Evolutionary conservation across 2,113 vertebrate species (phyloP), one percentile per base, ranked within the genome.

Genomic region (Ondatra zibethicus): DNA sequence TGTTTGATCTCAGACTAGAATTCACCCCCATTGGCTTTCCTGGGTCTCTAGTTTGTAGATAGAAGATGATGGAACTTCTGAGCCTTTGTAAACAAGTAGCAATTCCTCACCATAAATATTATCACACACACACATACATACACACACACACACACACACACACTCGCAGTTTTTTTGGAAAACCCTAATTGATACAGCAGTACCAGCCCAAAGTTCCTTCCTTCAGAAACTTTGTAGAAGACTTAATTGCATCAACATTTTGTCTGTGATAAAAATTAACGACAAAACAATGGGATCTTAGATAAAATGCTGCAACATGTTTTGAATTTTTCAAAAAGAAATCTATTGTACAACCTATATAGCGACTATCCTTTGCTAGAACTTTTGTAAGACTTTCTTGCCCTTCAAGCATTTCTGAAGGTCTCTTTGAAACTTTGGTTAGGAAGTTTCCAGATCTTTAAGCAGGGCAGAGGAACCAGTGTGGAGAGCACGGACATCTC

Each of bases 231-330:
- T 50, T 77, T 31, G 73, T 77, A 82, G 31, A 55, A 82, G 52
- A 55, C 52, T 77, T n/a, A 66, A 89, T n/a, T 65, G 25, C n/a
- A 58, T 88, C 45, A 58, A 55, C 58, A 47, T 17, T 73, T 96
- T 88, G 33, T 42, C 88, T 66, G 27, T 84, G 80, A 88, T 91
- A 90, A 88, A 94, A 85, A 77, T 42, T 36, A 88, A 84, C 73
- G 36, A 42, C 29, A 77, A 72, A 88, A 91, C 80, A 55, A 31
- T 42, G 80, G 25, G 36, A 63, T 33, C 23, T 42, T 29, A 77
- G 61, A 55, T 73, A 47, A 76, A 73, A 61, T 33, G 31, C 25
- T 65, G 14, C 33, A 84, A 61, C 27, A 90, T 65, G 50, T 29
- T 91, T 78, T 75, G 52, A 94, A 39, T 75, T 81, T 73, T 75